These are phyloP conservation scores for Elachura formosa DNA, from an alignment of 2,113 vertebrate genomes.

Conservation along the genomic window DNA sequence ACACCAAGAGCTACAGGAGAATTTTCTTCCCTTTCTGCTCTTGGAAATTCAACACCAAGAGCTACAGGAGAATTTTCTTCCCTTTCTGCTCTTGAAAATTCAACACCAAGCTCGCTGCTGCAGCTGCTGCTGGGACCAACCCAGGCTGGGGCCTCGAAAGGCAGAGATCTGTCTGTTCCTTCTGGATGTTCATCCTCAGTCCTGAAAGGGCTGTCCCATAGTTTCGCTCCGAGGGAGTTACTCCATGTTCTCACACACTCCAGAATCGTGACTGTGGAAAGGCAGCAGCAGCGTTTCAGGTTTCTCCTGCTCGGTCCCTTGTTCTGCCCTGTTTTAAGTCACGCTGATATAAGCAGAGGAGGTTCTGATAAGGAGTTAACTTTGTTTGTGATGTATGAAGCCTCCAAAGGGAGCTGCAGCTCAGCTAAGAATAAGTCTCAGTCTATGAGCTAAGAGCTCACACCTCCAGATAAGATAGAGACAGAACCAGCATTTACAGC, in stretches of 20 bases:
- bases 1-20: too few species aligned
- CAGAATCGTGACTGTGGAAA: accelerated
- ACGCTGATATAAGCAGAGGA: neutral
- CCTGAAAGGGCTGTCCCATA: accelerated
- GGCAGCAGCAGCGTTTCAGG: accelerated
- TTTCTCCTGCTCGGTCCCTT: neutral
- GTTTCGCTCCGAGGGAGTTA: neutral
- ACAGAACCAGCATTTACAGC: neutral
- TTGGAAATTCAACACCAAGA: neutral
- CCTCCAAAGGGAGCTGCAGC: neutral
- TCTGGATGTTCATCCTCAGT: neutral
- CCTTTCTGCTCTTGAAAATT: neutral
- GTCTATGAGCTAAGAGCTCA: neutral
- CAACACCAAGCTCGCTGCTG: neutral
- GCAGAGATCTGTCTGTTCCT: neutral
- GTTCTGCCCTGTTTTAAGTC: neutral
- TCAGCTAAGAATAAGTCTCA: neutral
- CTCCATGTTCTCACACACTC: neutral
- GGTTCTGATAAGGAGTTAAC: neutral
- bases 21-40: neutral
- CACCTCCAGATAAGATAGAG: neutral
- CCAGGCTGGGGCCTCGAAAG: neutral
- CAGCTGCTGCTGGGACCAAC: neutral
- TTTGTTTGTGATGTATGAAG: neutral
- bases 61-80: neutral